Percentiles rank a stretch among this genome's conserved stretches.
Evolutionary conservation across 53 echinoderm and acorn worm genomes (phyloP).

Genomic region (Zoroaster sp.): DNA sequence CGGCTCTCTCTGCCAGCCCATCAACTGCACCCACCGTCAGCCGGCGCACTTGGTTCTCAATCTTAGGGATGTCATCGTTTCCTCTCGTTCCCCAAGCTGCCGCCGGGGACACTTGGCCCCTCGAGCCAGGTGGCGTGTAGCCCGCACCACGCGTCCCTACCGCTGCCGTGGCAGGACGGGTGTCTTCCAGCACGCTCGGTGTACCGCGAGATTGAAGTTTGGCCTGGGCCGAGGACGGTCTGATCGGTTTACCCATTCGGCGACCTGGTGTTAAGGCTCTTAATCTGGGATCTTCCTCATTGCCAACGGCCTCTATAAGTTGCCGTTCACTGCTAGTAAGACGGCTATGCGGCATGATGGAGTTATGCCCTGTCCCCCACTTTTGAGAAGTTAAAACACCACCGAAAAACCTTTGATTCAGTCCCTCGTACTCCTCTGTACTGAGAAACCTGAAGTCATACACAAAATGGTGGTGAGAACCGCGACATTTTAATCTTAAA

Average conservation of each 20-base stretch:
- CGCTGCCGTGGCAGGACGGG: conserved; percentile 86
- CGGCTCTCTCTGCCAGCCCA: conserved; percentile 76
- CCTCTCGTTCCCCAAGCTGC: conserved; percentile 25
- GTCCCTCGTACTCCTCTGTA: conserved; percentile 2
- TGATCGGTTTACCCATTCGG: conserved; percentile 78
- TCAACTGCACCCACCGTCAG: conserved; percentile 91
- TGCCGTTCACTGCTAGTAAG: conserved; percentile 11
- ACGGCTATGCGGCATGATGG: conserved; percentile 19
- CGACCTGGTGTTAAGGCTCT: conserved; percentile 71
- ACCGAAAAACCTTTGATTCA: conserved; percentile 19
- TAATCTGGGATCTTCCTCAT: conserved; percentile 22
- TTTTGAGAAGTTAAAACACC: conserved; percentile 14
- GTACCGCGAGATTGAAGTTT: conserved; percentile 75
- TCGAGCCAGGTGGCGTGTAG: conserved; percentile 32
- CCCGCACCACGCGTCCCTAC: conserved; percentile 57
- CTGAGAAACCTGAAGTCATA: neutral
- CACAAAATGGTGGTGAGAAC: neutral
- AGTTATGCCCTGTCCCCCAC: neutral
- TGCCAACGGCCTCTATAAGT: conserved; percentile 8
- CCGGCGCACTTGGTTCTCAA: conserved; percentile 64
- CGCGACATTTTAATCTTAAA: neutral
- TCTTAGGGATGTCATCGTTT: conserved; percentile 57
- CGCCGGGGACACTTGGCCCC: neutral
- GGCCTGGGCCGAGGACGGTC: conserved; percentile 88
- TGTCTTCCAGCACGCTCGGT: conserved; percentile 68